Base-by-base conservation (phyloP, 2,113 vertebrate species). In the Strix aluco region DNA sequence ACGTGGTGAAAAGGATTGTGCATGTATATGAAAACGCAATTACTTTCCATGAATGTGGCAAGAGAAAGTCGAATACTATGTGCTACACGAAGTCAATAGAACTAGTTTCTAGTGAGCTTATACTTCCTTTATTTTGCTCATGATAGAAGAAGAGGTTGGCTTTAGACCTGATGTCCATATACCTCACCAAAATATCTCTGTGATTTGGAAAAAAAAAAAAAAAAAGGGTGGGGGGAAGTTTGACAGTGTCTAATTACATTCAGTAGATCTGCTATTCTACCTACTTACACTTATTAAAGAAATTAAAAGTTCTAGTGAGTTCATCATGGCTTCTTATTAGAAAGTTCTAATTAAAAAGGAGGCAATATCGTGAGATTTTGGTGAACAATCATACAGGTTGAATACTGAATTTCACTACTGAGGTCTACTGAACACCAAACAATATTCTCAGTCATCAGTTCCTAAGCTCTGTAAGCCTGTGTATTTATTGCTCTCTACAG, bases 1-100 rank as follows among this genome's bases (percentile, higher is more conserved):
- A 81, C 52, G 12, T 58, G 13, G 23, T 92, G 66, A 92, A 92
- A 95, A 94, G 19, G 26, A 75, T 75, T 80, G 36, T 85, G 40
- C 36, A n/a, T 42, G 27, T 91, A 42, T 81, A 77, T 89, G 95
- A 89, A 96, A 96, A 95, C 69, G 57, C 15, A 94, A 80, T 91
- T 96, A 86, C 52, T 89, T 94, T 79, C 47, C 52, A 78, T 49
- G 47, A 95, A 79, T 63, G 73, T 71, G 30, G 57, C 47, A 86
- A 61, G 42, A 90, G 47, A 70, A 92, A 75, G 34, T 42, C 2
- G 1, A 92, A 82, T 89, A 36, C 14, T 49, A 5, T 72, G 20
- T 5, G 5, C 36, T 89, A 47, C 13, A 26, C 1, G 0, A 70
- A 91, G 59, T 83, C 72, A 71, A 55, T 44, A 63, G 20, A 92